These are phyloP conservation scores for Chloebia gouldiae DNA, from an alignment of 2,113 vertebrate species.

Conservation along the genomic window DNA sequence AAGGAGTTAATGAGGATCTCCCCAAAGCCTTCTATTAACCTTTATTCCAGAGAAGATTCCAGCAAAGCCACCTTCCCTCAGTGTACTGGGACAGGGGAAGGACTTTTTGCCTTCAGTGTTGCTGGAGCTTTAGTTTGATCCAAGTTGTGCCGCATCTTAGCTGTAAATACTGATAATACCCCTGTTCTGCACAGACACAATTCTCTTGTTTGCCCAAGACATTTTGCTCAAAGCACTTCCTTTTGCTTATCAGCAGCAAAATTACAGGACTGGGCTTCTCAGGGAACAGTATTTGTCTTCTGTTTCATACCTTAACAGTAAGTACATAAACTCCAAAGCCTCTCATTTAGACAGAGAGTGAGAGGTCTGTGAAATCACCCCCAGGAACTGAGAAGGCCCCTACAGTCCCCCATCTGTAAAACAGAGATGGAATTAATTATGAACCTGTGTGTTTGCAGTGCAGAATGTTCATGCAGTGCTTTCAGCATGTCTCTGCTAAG, in stretches of 20 bases:
- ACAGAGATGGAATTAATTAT: background rate
- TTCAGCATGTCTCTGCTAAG: background rate
- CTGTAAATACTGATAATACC: background rate
- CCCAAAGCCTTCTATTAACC: background rate
- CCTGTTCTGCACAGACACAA: rapidly evolving
- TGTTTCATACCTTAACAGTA: background rate
- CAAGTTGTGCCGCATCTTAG: background rate
- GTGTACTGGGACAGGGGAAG: background rate
- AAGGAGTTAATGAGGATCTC: background rate
- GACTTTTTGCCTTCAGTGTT: background rate
- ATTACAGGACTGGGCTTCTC: background rate
- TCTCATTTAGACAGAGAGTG: background rate
- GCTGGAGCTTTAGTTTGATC: background rate
- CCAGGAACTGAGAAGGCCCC: background rate
- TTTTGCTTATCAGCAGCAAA: background rate
- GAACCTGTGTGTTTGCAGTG: background rate
- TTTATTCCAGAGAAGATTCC: background rate
- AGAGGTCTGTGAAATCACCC: background rate
- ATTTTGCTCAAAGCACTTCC: background rate
- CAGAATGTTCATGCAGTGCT: background rate
- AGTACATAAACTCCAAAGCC: background rate
- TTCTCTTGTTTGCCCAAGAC: background rate
- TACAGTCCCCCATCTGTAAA: background rate
- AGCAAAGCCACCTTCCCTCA: background rate
- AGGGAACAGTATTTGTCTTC: background rate